These are phyloP conservation scores for Acrocephalus kingi DNA, from an alignment of 2,113 vertebrate genomes.

Conservation along the genomic window DNA sequence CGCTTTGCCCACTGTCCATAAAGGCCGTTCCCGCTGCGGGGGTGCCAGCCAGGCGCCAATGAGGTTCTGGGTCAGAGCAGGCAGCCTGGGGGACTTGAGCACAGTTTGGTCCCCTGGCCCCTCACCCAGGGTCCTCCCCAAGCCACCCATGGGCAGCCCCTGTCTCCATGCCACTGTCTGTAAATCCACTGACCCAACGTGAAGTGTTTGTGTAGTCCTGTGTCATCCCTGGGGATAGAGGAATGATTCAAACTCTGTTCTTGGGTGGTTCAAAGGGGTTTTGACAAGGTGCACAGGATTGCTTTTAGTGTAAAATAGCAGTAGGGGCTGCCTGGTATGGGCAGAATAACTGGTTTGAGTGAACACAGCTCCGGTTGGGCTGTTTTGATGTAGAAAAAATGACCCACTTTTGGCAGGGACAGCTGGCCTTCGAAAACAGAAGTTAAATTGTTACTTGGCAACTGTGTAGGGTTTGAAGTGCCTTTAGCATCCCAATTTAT, in stretches of 20 bases:
- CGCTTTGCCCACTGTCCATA: neutral
- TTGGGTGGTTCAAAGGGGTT: neutral
- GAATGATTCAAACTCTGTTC: neutral
- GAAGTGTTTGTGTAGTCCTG: accelerated
- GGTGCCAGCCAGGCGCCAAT: neutral
- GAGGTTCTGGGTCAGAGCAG: neutral
- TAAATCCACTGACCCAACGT: accelerated
- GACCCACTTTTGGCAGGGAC: neutral
- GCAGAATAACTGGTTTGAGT: neutral
- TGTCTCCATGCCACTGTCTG: neutral
- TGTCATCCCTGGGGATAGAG: neutral
- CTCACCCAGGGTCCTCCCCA: neutral
- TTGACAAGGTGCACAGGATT: neutral
- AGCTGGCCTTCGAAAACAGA: conserved; percentile 2
- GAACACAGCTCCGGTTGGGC: neutral
- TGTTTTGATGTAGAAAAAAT: neutral
- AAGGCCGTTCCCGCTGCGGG: neutral
- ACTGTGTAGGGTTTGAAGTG: neutral
- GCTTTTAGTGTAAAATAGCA: neutral
- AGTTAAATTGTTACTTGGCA: neutral
- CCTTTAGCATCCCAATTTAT: neutral
- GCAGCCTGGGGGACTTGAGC: neutral
- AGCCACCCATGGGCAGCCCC: neutral
- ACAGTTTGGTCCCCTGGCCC: neutral
- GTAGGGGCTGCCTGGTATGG: neutral